These are phyloP conservation scores for Bombylius major DNA, from an alignment of 2,888 invertebrate genomes.

Conservation along the genomic window DNA sequence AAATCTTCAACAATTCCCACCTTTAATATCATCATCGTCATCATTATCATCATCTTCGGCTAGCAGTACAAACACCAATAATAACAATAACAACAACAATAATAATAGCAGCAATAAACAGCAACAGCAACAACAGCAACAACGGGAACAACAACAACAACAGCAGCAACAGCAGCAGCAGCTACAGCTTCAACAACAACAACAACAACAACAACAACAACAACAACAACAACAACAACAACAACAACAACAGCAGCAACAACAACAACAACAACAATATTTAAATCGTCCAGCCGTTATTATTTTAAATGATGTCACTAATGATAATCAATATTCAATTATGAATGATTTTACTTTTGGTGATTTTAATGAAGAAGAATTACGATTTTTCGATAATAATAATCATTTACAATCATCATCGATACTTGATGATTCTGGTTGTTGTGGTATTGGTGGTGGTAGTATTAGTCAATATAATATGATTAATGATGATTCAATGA, in stretches of 20 bases:
- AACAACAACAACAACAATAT: background rate
- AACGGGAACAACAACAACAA: conserved; percentile 10
- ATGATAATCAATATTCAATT: conserved; percentile 37
- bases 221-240: too few relatives aligned
- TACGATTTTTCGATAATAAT: conserved; percentile 23
- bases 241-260: background rate
- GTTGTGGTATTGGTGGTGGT: too few relatives aligned
- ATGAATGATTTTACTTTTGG: conserved; percentile 61
- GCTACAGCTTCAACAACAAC: background rate
- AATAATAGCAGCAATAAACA: conserved; percentile 1
- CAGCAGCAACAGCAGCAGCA: conserved; percentile 11
- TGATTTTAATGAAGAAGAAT: conserved; percentile 35
- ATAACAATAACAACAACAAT: conserved; percentile 1
- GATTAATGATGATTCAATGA: background rate
- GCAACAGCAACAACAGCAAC: conserved; percentile 1
- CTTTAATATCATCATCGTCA: background rate
- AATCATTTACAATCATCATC: background rate
- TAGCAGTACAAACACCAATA: conserved; percentile 2
- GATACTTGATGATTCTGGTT: conserved; percentile 5
- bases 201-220: background rate
- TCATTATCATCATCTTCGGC: conserved; percentile 2
- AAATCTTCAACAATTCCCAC: background rate
- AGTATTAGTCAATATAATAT: background rate
- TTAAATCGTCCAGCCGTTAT: conserved; percentile 55
- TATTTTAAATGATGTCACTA: conserved; percentile 47